Percentiles rank a stretch among this genome's conserved stretches.
Evolutionary conservation across 1,140 invertebrate species (phyloP).

Genomic region (Antheraea mylitta): DNA sequence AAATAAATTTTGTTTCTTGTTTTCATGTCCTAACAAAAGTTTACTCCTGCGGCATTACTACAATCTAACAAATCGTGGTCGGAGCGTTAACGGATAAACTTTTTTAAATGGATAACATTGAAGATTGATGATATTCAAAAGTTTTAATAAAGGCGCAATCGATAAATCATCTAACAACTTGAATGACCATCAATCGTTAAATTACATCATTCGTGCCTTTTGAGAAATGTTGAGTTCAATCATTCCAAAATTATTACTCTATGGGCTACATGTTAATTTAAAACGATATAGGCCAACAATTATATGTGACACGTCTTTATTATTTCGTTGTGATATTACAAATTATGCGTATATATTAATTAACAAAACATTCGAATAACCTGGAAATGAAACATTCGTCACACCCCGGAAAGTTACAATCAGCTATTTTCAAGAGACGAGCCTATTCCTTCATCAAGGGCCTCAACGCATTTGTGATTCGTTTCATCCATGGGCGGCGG

Average conservation of each 20-base stretch:
- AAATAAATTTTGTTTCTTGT: neutral
- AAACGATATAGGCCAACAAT: neutral
- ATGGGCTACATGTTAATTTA: neutral
- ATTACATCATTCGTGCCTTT: constrained; percentile 7
- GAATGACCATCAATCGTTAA: constrained; percentile 18
- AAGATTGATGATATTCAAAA: constrained; percentile 35
- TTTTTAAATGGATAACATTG: constrained; percentile 21
- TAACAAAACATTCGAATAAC: too few species aligned
- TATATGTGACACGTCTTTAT: too few species aligned
- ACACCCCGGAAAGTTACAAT: too few species aligned
- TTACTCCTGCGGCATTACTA: neutral
- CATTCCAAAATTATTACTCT: neutral
- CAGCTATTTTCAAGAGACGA: too few species aligned
- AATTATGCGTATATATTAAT: too few species aligned
- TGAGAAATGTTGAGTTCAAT: neutral
- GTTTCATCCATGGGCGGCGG: too few species aligned
- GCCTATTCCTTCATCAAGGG: too few species aligned
- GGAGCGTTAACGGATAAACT: constrained; percentile 6
- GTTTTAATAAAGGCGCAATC: constrained; percentile 30
- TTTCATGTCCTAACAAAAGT: neutral
- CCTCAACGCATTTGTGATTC: too few species aligned
- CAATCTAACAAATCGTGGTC: neutral
- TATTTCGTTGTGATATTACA: too few species aligned
- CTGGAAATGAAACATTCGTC: too few species aligned
- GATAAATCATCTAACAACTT: constrained; percentile 31